Percentiles rank a stretch among this genome's conserved stretches.
phyloP scores from a whole-genome alignment of 2,888 invertebrate genomes.

The Junonia oenone region DNA sequence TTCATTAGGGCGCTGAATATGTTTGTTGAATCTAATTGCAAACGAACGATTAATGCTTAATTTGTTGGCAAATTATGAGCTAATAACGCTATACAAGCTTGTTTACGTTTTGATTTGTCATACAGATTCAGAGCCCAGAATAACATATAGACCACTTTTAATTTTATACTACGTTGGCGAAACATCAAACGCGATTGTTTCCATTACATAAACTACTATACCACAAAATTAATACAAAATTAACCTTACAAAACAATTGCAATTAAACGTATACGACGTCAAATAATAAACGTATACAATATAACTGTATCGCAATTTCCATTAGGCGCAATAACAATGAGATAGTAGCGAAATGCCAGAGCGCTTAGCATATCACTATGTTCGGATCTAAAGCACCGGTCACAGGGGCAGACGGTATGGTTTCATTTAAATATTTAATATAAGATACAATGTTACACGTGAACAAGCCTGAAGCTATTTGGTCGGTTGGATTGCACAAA shows the following conservation, averaged over 20 bases:
- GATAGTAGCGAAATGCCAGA: slow-evolving; percentile 56
- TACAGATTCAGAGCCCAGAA: too few relatives aligned
- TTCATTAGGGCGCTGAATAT: too few relatives aligned
- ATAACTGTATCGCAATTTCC: slow-evolving; percentile 51
- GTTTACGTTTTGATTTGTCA: too few relatives aligned
- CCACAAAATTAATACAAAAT: not conserved
- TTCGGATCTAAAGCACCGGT: slow-evolving; percentile 51
- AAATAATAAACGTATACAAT: slow-evolving; percentile 28
- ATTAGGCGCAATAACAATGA: slow-evolving; percentile 53
- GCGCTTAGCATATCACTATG: slow-evolving; percentile 59
- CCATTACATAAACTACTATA: not conserved
- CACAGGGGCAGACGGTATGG: slow-evolving; percentile 33
- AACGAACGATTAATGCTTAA: too few relatives aligned
- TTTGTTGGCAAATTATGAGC: too few relatives aligned
- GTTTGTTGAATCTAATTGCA: too few relatives aligned
- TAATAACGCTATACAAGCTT: too few relatives aligned
- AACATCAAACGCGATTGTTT: not conserved
- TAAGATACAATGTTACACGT: not conserved
- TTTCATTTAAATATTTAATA: slow-evolving; percentile 2
- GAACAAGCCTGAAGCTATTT: too few relatives aligned
- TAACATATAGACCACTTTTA: too few relatives aligned
- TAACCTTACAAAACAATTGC: not conserved
- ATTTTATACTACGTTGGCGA: not conserved
- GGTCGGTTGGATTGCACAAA: too few relatives aligned
- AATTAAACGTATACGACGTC: not conserved